A percentile compares a stretch with the other conserved stretches of the same genome.
These are phyloP conservation scores for Enteromius thamalakanensis DNA, from an alignment of 2,797 vertebrate genomes.

Conservation along the genomic window DNA sequence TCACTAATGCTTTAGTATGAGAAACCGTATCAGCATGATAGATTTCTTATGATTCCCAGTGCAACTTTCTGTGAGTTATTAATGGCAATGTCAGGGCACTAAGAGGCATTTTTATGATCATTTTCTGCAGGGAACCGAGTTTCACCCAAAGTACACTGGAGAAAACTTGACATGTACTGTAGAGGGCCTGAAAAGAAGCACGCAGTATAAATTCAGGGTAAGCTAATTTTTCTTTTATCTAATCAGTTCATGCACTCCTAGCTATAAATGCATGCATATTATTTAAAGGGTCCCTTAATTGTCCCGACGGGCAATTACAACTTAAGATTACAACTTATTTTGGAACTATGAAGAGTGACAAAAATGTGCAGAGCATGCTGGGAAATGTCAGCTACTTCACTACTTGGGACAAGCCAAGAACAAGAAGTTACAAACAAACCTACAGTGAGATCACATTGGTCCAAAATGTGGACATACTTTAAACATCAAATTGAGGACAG, in stretches of 20 bases:
- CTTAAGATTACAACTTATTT: neutral
- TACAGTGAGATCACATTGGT: neutral
- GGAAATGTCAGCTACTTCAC: neutral
- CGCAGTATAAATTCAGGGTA: slow-evolving; percentile 99
- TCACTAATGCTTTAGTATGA: neutral
- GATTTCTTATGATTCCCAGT: neutral
- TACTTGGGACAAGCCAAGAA: neutral
- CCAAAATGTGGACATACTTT: neutral
- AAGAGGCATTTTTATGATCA: neutral
- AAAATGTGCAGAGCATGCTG: neutral
- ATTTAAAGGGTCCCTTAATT: neutral
- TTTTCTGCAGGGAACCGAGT: slow-evolving; percentile 85
- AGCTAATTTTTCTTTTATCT: slow-evolving; percentile 59
- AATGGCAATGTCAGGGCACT: neutral
- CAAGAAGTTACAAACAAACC: neutral
- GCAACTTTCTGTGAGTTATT: neutral
- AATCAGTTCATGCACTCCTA: neutral
- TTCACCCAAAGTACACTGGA: slow-evolving; percentile 98
- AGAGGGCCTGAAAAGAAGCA: slow-evolving; percentile 96
- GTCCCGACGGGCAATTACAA: neutral
- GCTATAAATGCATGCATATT: too few relatives aligned
- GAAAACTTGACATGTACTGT: slow-evolving; percentile 98
- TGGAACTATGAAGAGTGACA: neutral
- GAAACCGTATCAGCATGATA: neutral
- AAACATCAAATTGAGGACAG: neutral